Evolutionary conservation across 2,113 vertebrate species (phyloP), one percentile per base, ranked within the genome.

Genomic region (Psittacula cyanocephala): DNA sequence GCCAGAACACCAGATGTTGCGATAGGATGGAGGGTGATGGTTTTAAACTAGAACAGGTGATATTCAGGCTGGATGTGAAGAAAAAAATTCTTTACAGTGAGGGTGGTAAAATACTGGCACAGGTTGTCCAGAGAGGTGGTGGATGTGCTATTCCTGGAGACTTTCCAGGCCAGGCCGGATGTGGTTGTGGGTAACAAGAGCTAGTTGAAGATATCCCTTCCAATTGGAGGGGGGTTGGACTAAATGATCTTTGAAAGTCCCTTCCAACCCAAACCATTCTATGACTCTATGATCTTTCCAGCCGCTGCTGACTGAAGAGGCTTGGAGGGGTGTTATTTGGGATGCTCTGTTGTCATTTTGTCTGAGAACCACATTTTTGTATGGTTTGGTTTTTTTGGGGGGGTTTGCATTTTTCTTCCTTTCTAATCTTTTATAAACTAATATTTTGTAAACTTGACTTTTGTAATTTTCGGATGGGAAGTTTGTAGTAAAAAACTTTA

Each of bases 361-460:
- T 69, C 25, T 65, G 6, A 62, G n/a, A 24, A 72, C 6, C 7
- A 23, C 18, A 22, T 50, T 78, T 87, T 75, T 60, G 52, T 35
- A 20, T 1, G 6, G 23, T 49, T 49, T 49, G 23, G 12, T 77
- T 79, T 62, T 29, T 3, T 0, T 2, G 8, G 7, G 6, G 2
- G 9, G 8, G 29, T 20, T 68, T 50, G 0, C 8, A 2, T 17
- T 68, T 81, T 27, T 39, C 4, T 64, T 84, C 6, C 52, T 62
- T 9, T 29, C 2, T 76, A 60, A 49, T 55, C 13, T 57, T 70
- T 53, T 17, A 49, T 43, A 41, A 76, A 33, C 5, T 28, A 39
- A 37, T 18, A 50, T 47, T 91, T 68, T 62, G 7, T 35, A 64
- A 60, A 10, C 5, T 69, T 85, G 46, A 37, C 4, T 89, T 79